phyloP scores from a whole-genome alignment of 2,888 invertebrate genomes.

The Rutpela maculata region DNA sequence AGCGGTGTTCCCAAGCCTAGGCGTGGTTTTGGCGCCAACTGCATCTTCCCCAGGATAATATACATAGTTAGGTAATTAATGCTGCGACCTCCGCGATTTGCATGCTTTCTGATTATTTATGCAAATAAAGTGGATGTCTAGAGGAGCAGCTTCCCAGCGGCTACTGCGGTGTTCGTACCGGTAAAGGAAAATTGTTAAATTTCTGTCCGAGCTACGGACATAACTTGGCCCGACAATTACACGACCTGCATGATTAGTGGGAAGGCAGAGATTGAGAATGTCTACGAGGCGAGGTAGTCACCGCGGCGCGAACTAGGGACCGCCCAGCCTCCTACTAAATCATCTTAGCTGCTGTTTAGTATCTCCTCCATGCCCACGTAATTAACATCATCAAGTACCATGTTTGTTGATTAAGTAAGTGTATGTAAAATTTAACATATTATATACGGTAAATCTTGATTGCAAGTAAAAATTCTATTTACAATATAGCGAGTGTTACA shows the following conservation, averaged over 20 bases:
- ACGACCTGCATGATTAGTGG: constrained; percentile 60
- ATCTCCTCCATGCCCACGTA: constrained; percentile 16
- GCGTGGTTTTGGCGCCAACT: constrained; percentile 66
- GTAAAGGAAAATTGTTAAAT: constrained; percentile 73
- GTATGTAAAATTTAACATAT: background rate
- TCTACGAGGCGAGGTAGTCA: constrained; percentile 27
- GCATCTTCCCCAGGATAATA: constrained; percentile 68
- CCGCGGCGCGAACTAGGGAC: background rate
- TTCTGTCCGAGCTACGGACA: constrained; percentile 68
- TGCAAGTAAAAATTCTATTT: background rate
- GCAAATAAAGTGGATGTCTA: constrained; percentile 72
- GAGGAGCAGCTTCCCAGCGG: constrained; percentile 66
- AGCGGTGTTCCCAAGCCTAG: constrained; percentile 38
- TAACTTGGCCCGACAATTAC: constrained; percentile 63
- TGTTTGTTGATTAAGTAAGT: constrained; percentile 23
- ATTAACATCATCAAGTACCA: constrained; percentile 22
- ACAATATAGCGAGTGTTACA: background rate
- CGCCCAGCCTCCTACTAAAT: constrained; percentile 27
- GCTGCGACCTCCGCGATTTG: constrained; percentile 72
- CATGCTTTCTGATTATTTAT: constrained; percentile 74
- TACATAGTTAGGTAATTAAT: constrained; percentile 73
- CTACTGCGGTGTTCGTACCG: constrained; percentile 60
- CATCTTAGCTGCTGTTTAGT: constrained; percentile 30
- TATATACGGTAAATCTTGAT: background rate
- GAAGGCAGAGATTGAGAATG: constrained; percentile 38